Percentiles rank a stretch among this genome's conserved stretches.
These are phyloP conservation scores for Typhlichthys subterraneus DNA, from an alignment of 2,797 vertebrate genomes.

Conservation along the genomic window DNA sequence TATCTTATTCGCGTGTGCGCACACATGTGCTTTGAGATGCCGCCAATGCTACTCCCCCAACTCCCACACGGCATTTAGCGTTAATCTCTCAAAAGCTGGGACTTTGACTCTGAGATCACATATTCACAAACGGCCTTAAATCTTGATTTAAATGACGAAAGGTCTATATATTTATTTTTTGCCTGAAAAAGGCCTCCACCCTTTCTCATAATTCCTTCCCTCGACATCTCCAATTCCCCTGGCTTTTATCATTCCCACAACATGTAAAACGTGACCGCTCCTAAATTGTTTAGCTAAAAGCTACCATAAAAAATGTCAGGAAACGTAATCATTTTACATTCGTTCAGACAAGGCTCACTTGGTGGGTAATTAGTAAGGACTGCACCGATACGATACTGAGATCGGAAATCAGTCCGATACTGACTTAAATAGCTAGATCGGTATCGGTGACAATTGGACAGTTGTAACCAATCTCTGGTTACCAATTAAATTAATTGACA, in stretches of 20 bases:
- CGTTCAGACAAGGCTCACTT: too few species aligned
- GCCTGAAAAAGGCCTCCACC: conserved; percentile 40
- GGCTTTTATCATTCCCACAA: conserved; percentile 59
- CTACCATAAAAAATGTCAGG: too few species aligned
- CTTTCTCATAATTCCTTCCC: conserved; percentile 66
- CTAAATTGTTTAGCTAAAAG: too few species aligned
- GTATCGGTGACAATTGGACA: too few species aligned
- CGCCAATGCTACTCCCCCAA: conserved; percentile 67
- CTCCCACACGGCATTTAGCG: conserved; percentile 73
- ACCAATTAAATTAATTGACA: too few species aligned
- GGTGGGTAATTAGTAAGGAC: too few species aligned
- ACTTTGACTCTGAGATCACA: conserved; percentile 75
- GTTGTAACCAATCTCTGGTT: too few species aligned
- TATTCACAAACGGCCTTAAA: conserved; percentile 64
- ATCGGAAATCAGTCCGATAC: too few species aligned
- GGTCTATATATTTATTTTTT: neutral
- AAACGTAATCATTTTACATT: too few species aligned
- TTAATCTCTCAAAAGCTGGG: conserved; percentile 71
- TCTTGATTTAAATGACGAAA: conserved; percentile 71
- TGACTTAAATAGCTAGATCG: too few species aligned
- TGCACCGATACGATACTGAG: too few species aligned
- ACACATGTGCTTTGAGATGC: conserved; percentile 54
- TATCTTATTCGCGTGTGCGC: too few species aligned
- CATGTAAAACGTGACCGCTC: conserved; percentile 23
- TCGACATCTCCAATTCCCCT: conserved; percentile 48